Evolutionary conservation across 2,888 invertebrate genomes (phyloP).

Genomic region (Lobophora halterata): DNA sequence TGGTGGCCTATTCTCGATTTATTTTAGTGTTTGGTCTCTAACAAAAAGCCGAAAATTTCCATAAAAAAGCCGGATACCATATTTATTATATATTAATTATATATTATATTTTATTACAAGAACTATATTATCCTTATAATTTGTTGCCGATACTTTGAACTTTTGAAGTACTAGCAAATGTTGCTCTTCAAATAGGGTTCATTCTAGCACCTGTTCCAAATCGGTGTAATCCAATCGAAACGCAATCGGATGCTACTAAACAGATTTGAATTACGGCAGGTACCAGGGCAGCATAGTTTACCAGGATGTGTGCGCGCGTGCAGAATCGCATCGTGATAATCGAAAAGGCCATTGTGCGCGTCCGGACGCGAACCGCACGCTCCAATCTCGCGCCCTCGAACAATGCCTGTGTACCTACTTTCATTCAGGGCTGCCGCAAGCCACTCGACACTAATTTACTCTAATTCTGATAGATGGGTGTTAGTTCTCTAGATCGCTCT

Average conservation of each 20-base stretch:
- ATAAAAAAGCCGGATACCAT: too few relatives aligned
- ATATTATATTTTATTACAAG: too few relatives aligned
- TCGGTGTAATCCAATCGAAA: conserved; percentile 18
- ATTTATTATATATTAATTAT: too few relatives aligned
- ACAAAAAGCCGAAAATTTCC: too few relatives aligned
- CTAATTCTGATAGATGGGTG: conserved; percentile 12
- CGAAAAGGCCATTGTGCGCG: conserved; percentile 56
- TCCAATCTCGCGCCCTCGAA: conserved; percentile 56
- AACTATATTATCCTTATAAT: too few relatives aligned
- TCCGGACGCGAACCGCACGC: conserved; percentile 66
- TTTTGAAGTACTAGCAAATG: too few relatives aligned
- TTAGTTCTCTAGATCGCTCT: conserved; percentile 2
- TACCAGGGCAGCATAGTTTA: conserved; percentile 28
- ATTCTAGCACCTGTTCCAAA: conserved; percentile 9
- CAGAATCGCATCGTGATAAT: conserved; percentile 64
- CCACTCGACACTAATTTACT: conserved; percentile 26
- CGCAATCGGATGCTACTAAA: conserved; percentile 31
- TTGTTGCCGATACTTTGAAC: too few relatives aligned
- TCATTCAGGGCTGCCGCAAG: conserved; percentile 39
- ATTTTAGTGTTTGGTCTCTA: too few relatives aligned
- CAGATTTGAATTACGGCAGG: conserved; percentile 32
- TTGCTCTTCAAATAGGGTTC: conserved; percentile 19
- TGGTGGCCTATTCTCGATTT: too few relatives aligned
- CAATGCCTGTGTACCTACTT: conserved; percentile 43
- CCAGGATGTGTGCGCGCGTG: conserved; percentile 44